These are phyloP conservation scores for Drosophila engyochracea DNA, from an alignment of 2,888 invertebrate species.

Conservation along the genomic window DNA sequence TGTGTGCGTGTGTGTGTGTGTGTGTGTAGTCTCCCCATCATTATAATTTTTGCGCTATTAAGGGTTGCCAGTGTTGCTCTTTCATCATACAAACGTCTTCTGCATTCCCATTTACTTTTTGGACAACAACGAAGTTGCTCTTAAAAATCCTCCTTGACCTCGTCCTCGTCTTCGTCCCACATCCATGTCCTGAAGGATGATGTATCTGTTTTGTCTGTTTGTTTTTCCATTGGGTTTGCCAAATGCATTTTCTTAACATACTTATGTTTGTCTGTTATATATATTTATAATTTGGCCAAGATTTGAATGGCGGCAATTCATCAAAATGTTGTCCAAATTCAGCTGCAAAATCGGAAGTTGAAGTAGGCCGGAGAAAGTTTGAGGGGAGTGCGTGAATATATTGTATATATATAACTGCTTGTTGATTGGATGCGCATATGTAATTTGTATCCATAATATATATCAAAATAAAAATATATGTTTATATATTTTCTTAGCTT, in stretches of 20 bases:
- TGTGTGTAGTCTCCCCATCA: slow-evolving; percentile 19
- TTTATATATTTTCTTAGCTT: not conserved
- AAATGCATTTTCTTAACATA: slow-evolving; percentile 61
- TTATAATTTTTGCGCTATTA: slow-evolving; percentile 52
- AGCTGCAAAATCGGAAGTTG: slow-evolving; percentile 30
- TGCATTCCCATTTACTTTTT: slow-evolving; percentile 33
- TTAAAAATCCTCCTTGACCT: slow-evolving; percentile 53
- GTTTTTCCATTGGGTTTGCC: slow-evolving; percentile 1
- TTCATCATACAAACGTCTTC: slow-evolving; percentile 54
- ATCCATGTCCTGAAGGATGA: slow-evolving; percentile 48
- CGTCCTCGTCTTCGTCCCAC: slow-evolving; percentile 24
- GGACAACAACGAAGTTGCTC: slow-evolving; percentile 33
- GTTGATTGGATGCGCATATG: slow-evolving; percentile 17
- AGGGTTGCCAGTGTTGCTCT: slow-evolving; percentile 63
- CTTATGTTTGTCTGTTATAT: slow-evolving; percentile 30
- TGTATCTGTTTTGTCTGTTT: slow-evolving; percentile 57
- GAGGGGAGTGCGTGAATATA: not conserved
- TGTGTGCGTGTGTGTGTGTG: slow-evolving; percentile 11
- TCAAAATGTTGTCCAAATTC: slow-evolving; percentile 62
- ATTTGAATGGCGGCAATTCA: slow-evolving; percentile 61
- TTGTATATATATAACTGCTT: slow-evolving; percentile 5
- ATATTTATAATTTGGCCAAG: slow-evolving; percentile 51
- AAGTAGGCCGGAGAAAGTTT: too few species aligned
- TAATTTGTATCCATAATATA: not conserved
- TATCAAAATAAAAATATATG: not conserved